These are phyloP conservation scores for Nyctalus aviator DNA, from an alignment of 2,797 vertebrate genomes.

Conservation along the genomic window DNA sequence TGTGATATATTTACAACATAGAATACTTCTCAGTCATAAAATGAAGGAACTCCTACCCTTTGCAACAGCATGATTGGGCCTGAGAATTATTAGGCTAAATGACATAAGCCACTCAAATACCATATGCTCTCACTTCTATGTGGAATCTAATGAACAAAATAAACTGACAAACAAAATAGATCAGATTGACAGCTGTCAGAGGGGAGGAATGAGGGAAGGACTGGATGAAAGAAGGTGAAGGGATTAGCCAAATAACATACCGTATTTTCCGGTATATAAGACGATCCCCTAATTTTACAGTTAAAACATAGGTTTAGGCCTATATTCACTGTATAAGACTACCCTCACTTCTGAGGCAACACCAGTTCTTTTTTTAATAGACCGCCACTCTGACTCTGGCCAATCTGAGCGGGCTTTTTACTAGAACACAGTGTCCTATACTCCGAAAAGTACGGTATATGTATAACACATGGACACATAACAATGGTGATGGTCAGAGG, in stretches of 20 bases:
- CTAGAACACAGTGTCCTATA: no score
- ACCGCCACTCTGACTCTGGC: no score
- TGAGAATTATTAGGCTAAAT: not conserved
- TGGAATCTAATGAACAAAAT: not conserved
- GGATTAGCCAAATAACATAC: not conserved
- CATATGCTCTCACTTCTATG: not conserved
- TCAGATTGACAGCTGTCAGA: not conserved
- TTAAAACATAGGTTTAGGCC: no score
- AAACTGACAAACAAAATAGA: not conserved
- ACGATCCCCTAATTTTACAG: no score
- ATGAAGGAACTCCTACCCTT: not conserved
- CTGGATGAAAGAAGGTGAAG: not conserved
- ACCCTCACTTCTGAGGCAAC: no score
- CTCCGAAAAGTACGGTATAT: not conserved
- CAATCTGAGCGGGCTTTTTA: no score
- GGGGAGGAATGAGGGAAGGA: not conserved
- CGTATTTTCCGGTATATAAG: no score
- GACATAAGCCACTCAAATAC: not conserved
- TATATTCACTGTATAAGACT: no score
- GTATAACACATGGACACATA: not conserved
- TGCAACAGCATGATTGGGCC: not conserved
- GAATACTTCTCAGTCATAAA: not conserved
- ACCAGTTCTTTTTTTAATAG: no score
- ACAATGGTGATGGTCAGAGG: not conserved
- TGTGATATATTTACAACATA: not conserved